phyloP scores from a whole-genome alignment of 2,888 invertebrate genomes.

The Machimus atricapillus region DNA sequence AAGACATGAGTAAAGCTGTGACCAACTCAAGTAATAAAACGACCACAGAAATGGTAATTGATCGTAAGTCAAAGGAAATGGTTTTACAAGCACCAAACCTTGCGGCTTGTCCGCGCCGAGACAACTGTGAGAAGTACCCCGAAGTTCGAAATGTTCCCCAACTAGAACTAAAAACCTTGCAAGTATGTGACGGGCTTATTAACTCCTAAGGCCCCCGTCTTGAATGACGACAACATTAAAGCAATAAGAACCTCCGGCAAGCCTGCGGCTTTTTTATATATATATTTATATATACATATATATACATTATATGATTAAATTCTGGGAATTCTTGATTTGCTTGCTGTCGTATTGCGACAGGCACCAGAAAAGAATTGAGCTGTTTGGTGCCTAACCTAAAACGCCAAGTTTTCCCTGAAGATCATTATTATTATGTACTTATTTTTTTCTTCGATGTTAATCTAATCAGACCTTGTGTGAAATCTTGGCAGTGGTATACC shows the following conservation, averaged over 20 bases:
- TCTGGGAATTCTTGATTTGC: background rate
- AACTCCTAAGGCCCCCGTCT: background rate
- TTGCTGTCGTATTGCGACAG: background rate
- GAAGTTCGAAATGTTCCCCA: background rate
- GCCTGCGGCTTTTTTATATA: background rate
- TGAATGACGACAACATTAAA: background rate
- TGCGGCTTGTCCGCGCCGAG: background rate
- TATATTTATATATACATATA: background rate
- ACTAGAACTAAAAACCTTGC: background rate
- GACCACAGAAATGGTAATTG: background rate
- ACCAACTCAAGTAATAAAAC: background rate
- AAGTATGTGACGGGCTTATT: background rate
- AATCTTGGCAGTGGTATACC: background rate
- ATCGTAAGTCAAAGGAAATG: background rate
- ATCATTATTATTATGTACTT: background rate
- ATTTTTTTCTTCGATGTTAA: background rate
- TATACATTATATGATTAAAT: background rate
- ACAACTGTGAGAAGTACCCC: background rate
- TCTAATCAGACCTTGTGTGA: background rate
- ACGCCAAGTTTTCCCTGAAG: background rate
- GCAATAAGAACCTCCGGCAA: background rate
- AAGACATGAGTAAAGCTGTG: background rate
- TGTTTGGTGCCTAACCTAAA: background rate
- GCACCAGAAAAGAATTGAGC: background rate
- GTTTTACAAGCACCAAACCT: background rate